phyloP scores from a whole-genome alignment of 2,113 vertebrate species.

The Andinoacara biseriatus region DNA sequence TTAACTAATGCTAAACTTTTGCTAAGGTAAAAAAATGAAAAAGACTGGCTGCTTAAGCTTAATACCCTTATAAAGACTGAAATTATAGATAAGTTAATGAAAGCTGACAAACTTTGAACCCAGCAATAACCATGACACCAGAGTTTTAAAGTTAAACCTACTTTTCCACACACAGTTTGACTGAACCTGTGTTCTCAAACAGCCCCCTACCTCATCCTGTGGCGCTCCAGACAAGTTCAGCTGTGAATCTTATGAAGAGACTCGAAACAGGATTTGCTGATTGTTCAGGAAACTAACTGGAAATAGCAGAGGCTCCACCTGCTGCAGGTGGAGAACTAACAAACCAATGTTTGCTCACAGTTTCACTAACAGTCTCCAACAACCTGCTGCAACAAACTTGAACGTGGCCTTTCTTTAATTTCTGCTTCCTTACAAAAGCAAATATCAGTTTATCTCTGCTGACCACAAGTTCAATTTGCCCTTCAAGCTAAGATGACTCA shows the following conservation, averaged over 20 bases:
- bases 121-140: not conserved
- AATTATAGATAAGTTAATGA: not conserved
- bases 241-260: not conserved
- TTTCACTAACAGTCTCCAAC: not conserved
- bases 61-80: not conserved
- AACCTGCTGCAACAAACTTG: not conserved
- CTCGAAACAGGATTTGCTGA: conserved; percentile 42
- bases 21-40: not conserved
- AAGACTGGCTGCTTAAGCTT: not conserved
- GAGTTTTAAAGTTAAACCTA: not conserved
- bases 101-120: not conserved
- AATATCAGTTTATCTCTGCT: not conserved
- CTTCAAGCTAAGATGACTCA: not conserved
- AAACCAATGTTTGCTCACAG: conserved; percentile 33
- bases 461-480: not conserved
- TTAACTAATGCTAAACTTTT: not conserved
- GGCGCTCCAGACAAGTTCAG: not conserved
- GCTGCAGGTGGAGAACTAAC: conserved; percentile 39
- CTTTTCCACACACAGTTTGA: not conserved
- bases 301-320: conserved; percentile 56
- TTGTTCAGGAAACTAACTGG: conserved; percentile 47
- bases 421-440: not conserved
- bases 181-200: not conserved
- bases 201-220: conserved; percentile 32
- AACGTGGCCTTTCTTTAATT: not conserved